Evolutionary conservation across 2,797 vertebrate genomes (phyloP), one percentile per base, ranked within the genome.

Genomic region (Paguma larvata): DNA sequence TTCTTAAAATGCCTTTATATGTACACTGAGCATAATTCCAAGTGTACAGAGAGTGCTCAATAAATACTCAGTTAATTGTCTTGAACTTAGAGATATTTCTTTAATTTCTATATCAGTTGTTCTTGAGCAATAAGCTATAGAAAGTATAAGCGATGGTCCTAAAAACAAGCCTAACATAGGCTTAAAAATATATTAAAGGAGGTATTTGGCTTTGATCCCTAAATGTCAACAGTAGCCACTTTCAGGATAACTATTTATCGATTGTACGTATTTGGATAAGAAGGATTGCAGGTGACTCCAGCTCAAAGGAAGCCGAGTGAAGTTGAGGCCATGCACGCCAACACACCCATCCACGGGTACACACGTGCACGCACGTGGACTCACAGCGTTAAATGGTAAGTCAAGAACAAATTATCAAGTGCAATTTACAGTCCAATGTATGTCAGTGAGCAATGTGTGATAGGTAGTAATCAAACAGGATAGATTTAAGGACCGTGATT

Each of bases 1-100:
- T 93, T 97, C 95, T 70, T 38, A 73, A 96, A 95, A 97, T 96
- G 94, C 53, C 77, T 90, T 91, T 97, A 65, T 95, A 70, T 90
- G 59, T 77, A 38, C 85, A 91, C 11, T n/a, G 30, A 95, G 32
- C 23, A 30, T 82, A 67, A 82, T 94, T 72, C 70, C 41, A 89
- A 95, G 78, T 79, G 38, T 48, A 84, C 11, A 19, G 38, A 1
- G 10, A 94, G 32, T 16, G 6, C 13, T 44, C 34, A 27, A 6
- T 46, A 68, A 51, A 62, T 68, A 62, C 63, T 65, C 59, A 56
- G 30, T 73, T 92, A 56, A 53, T 82, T 90, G 32, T 78, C 38
- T 94, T 77, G 90, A 59, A 73, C 23, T 83, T 30, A 34, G 75
- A 77, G 70, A 84, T 19, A 56, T 79, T 46, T 80, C 12, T 30